phyloP scores from a whole-genome alignment of 2,888 invertebrate genomes.

The Bhutanitis thaidina region DNA sequence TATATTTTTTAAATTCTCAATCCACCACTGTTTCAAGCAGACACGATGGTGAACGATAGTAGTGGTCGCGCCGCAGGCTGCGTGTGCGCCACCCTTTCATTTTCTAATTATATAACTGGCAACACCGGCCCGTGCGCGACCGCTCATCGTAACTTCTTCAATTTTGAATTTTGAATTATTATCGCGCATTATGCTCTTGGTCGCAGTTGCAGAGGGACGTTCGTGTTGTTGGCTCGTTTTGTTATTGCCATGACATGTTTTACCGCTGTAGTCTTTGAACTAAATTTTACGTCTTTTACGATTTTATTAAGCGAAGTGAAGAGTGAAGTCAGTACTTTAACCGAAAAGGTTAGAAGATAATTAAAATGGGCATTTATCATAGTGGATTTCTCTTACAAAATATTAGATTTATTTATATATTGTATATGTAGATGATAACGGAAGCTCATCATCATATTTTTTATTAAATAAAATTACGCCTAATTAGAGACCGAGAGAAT shows the following conservation, averaged over 20 bases:
- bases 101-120: constrained; percentile 77
- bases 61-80: constrained; percentile 69
- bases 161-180: constrained; percentile 66
- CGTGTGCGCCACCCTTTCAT: constrained; percentile 76
- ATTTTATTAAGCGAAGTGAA: too few relatives aligned
- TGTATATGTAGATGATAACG: too few relatives aligned
- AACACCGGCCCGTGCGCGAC: constrained; percentile 75
- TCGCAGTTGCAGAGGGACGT: constrained; percentile 42
- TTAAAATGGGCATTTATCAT: too few relatives aligned
- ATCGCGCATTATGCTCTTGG: constrained; percentile 50
- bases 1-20: constrained; percentile 19
- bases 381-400: too few relatives aligned
- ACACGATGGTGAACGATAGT: constrained; percentile 73
- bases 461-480: too few relatives aligned
- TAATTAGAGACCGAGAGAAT: too few relatives aligned
- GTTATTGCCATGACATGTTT: constrained; percentile 36
- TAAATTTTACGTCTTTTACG: too few relatives aligned
- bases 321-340: too few relatives aligned
- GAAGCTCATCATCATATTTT: too few relatives aligned
- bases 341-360: too few relatives aligned
- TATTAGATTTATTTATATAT: too few relatives aligned
- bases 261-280: constrained; percentile 30
- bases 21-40: constrained; percentile 46
- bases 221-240: constrained; percentile 49
- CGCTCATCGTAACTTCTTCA: constrained; percentile 55